Conservation (phyloP, 1,140 invertebrate genomes). For the Lucilia sericata region DNA sequence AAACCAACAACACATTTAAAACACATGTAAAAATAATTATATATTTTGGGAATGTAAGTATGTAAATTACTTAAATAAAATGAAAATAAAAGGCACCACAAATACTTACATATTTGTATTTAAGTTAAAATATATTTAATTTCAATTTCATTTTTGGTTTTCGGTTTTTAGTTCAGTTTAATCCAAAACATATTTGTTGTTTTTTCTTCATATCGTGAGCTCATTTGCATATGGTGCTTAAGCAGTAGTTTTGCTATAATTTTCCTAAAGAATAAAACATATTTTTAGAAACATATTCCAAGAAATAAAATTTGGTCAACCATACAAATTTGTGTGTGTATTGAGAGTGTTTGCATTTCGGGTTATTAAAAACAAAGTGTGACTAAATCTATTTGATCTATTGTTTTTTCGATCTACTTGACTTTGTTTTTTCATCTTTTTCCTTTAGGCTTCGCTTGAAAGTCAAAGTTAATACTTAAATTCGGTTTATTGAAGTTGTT, state of each 20-base stretch:
- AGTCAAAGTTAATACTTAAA: neutral
- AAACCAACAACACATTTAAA: neutral
- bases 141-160: neutral
- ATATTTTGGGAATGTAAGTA: too few relatives aligned
- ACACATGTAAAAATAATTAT: conserved; percentile 5
- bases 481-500: neutral
- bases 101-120: too few relatives aligned
- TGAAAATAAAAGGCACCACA: too few relatives aligned
- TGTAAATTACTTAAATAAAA: too few relatives aligned
- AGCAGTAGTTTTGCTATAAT: neutral
- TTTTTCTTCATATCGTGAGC: neutral
- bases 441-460: neutral
- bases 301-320: neutral
- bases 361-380: neutral
- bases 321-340: neutral
- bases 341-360: neutral
- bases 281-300: neutral
- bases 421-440: neutral
- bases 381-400: neutral
- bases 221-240: neutral
- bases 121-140: neutral
- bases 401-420: neutral
- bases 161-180: neutral
- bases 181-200: conserved; percentile 23
- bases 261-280: neutral